Percentiles rank a stretch among this genome's conserved stretches.
These are phyloP conservation scores for Acrobasis consociella DNA, from an alignment of 2,888 invertebrate genomes.

Conservation along the genomic window DNA sequence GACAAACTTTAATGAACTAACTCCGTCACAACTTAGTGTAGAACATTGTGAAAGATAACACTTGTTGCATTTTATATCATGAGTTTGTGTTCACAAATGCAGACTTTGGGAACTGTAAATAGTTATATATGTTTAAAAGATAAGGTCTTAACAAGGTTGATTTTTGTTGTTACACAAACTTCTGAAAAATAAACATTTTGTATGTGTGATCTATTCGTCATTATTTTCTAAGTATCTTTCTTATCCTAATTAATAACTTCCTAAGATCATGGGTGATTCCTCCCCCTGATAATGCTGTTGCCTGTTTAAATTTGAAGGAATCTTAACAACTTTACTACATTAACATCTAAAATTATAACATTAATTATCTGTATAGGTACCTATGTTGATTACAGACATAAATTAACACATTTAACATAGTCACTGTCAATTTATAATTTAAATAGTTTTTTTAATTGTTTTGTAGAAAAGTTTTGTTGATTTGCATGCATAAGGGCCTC, in stretches of 20 bases:
- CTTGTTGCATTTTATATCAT: conserved; percentile 79
- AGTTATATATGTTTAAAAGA: conserved; percentile 80
- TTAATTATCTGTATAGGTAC: too few species aligned
- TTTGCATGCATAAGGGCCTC: neutral
- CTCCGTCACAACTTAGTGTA: conserved; percentile 80
- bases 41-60: conserved; percentile 74
- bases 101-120: conserved; percentile 80
- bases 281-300: conserved; percentile 36
- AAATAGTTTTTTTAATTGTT: too few species aligned
- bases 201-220: conserved; percentile 76
- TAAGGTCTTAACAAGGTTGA: conserved; percentile 82
- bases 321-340: neutral
- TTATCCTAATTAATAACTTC: conserved; percentile 31
- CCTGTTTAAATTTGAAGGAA: conserved; percentile 3
- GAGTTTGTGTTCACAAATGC: conserved; percentile 79
- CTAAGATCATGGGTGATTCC: conserved; percentile 33
- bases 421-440: too few species aligned
- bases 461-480: neutral
- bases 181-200: conserved; percentile 83
- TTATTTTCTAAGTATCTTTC: conserved; percentile 49
- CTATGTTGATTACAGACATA: too few species aligned
- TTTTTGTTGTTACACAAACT: conserved; percentile 83
- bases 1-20: conserved; percentile 74
- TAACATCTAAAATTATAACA: too few species aligned
- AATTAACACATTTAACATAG: too few species aligned